Conservation (phyloP, 2,113 vertebrate species). For the Callionymus lyra region DNA sequence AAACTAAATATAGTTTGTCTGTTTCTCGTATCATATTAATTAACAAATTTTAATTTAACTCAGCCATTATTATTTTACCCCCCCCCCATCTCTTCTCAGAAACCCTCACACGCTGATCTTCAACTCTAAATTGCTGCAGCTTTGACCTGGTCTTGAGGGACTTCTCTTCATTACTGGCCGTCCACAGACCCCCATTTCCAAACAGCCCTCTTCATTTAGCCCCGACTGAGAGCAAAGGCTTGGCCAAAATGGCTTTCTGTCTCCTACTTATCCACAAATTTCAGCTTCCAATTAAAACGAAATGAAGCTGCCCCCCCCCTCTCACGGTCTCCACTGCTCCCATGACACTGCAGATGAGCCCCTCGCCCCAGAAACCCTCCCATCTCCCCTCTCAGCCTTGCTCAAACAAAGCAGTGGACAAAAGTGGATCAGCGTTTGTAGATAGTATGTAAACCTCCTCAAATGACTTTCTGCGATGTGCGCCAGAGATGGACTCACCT, state of each 20-base stretch:
- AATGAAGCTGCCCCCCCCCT: slow-evolving; percentile 33
- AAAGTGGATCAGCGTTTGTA: slow-evolving; percentile 20
- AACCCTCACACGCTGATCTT: neutral
- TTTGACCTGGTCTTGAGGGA: slow-evolving; percentile 36
- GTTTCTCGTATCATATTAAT: too few species aligned
- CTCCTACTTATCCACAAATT: slow-evolving; percentile 39
- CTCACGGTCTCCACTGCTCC: slow-evolving; percentile 10
- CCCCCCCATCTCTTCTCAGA: too few species aligned
- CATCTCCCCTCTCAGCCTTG: slow-evolving; percentile 21
- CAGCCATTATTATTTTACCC: too few species aligned
- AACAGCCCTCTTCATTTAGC: slow-evolving; percentile 45
- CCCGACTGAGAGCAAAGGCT: slow-evolving; percentile 24
- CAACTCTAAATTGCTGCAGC: slow-evolving; percentile 24
- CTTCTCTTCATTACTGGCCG: slow-evolving; percentile 49
- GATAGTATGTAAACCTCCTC: slow-evolving; percentile 18
- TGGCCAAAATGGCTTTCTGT: slow-evolving; percentile 46
- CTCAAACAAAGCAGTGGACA: slow-evolving; percentile 55
- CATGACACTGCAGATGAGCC: slow-evolving; percentile 23
- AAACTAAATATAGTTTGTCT: too few species aligned
- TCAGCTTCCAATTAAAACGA: slow-evolving; percentile 54
- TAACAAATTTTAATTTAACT: too few species aligned
- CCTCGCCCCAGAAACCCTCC: neutral
- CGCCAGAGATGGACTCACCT: slow-evolving; percentile 29
- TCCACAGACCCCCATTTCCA: slow-evolving; percentile 30
- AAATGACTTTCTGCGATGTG: slow-evolving; percentile 41